Conservation (phyloP, 1,140 invertebrate genomes). For the Pseudomyrmex flavicornis region DNA sequence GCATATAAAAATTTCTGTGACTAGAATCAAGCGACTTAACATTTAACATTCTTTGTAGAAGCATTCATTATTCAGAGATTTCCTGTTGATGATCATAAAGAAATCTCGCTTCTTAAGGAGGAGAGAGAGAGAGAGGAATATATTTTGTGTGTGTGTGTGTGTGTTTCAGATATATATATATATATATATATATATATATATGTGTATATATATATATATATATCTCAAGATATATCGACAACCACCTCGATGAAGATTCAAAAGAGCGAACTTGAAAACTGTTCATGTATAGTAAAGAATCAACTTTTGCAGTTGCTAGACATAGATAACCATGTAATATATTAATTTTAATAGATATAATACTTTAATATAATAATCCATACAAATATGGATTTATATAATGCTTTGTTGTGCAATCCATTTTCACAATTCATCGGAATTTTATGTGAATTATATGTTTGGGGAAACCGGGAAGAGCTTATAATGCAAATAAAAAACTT, state of each 20-base stretch:
- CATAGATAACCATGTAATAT: not conserved
- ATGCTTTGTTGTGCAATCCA: not conserved
- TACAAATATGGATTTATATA: slow-evolving; percentile 6
- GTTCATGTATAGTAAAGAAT: not conserved
- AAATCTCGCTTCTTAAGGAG: not conserved
- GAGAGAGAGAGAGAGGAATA: not conserved
- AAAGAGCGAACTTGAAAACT: slow-evolving; percentile 4
- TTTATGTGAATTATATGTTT: not conserved
- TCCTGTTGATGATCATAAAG: not conserved
- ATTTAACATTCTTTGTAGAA: not conserved
- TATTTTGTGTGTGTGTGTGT: too few species aligned
- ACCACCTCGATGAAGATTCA: slow-evolving; percentile 4
- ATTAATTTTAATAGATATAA: not conserved
- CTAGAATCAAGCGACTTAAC: slow-evolving; percentile 37
- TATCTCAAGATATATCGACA: slow-evolving; percentile 35
- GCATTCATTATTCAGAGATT: not conserved
- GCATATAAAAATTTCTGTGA: not conserved
- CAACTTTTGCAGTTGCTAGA: not conserved
- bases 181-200: too few species aligned
- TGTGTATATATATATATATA: too few species aligned
- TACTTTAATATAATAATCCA: not conserved
- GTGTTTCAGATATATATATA: too few species aligned
- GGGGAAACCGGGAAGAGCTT: not conserved
- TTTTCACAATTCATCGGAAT: not conserved
- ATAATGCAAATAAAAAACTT: slow-evolving; percentile 18